Evolutionary conservation across 2,888 invertebrate species (phyloP), one percentile per base, ranked within the genome.

Genomic region (Elmis aenea): DNA sequence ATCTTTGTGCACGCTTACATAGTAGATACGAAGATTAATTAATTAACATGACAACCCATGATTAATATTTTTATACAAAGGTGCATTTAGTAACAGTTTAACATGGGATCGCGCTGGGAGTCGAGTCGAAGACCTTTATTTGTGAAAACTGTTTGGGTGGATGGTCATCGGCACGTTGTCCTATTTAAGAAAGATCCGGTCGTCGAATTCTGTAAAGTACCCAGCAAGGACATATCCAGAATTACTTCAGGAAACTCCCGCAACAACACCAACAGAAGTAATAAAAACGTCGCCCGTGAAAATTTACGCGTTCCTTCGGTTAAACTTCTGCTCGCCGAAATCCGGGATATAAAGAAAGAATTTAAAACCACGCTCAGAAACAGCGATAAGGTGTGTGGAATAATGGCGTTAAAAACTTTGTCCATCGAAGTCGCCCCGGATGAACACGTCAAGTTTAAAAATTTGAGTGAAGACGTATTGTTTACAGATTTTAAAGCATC

Each of bases 161-260:
- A 82, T 57, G 83, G 83, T 11, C 75, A 79, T 48, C 75, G 79
- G 51, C 73, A 83, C 47, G 83, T 82, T 10, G 74, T 85, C 27
- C 69, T 85, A 30, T 72, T 77, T 3, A 69, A 75, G 39, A 78
- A 81, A 66, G 83, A 83, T 62, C 79, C 72, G 4, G 45, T 66
- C 2, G 46, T 57, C 4, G 55, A 59, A 38, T 26, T 21, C 29
- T 21, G 16, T 24, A 42, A 31, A 20, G 27, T 13, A 9, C 12
- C 38, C 11, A 5, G 33, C 3, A 31, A 31, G 25, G 34, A 28
- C 14, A 8, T 25, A 15, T 32, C 34, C 2, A 33, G 38, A 30
- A 26, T 30, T n/a, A 5, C 25, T 14, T 39, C 39, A 5, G 30
- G 34, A 5, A 5, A 9, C 16, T 9, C 8, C 13, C 27, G 14